These are phyloP conservation scores for Yasuhikotakia modesta DNA, from an alignment of 2,797 vertebrate genomes.

Conservation along the genomic window DNA sequence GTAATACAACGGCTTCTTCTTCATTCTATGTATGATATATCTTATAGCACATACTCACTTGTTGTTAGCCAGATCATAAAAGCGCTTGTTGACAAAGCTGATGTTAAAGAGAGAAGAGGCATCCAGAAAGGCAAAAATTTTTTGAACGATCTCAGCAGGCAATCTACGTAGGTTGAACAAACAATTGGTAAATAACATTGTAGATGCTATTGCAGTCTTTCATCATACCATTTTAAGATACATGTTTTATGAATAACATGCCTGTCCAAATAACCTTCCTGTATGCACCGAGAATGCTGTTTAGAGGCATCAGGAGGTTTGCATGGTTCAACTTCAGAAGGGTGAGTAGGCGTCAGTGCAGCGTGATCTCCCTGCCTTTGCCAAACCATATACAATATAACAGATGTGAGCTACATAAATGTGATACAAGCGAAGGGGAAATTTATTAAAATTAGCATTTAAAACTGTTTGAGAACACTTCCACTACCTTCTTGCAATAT, in stretches of 20 bases:
- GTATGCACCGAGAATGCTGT: neutral
- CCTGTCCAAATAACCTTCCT: constrained; percentile 64
- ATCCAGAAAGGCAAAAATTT: constrained; percentile 88
- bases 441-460: neutral
- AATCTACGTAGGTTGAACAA: constrained; percentile 70
- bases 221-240: neutral
- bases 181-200: neutral
- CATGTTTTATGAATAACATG: constrained; percentile 49
- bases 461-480: neutral
- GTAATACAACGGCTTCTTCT: neutral
- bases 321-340: neutral
- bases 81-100: constrained; percentile 79
- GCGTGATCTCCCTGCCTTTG: neutral
- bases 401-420: neutral
- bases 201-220: neutral
- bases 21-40: neutral
- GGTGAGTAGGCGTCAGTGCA: neutral
- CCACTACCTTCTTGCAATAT: neutral
- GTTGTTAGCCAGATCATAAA: constrained; percentile 82
- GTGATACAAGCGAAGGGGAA: neutral
- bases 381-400: neutral
- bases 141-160: constrained; percentile 83
- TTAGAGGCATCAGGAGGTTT: neutral
- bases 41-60: constrained; percentile 79
- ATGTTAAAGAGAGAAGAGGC: constrained; percentile 75